Evolutionary conservation across 2,797 vertebrate species (phyloP).

Genomic region (Novumbra hubbsi): DNA sequence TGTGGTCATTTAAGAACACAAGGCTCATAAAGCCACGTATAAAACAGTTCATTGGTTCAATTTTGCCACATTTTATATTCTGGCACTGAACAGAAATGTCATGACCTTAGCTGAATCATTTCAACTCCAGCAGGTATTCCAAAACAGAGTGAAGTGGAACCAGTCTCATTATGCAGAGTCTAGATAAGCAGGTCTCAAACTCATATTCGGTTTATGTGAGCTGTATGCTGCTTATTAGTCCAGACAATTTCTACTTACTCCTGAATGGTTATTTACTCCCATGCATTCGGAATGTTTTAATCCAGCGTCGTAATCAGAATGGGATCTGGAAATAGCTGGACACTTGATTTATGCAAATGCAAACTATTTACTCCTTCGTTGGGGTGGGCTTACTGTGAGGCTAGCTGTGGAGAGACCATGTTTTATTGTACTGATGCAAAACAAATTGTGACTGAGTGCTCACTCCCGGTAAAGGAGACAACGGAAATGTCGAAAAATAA

Average conservation of each 20-base stretch:
- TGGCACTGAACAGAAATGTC: constrained; percentile 27
- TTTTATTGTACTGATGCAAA: constrained; percentile 67
- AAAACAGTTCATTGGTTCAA: constrained; percentile 42
- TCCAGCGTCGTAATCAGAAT: constrained; percentile 5
- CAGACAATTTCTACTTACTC: constrained; percentile 46
- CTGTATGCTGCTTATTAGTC: constrained; percentile 57
- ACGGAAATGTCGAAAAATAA: constrained; percentile 6
- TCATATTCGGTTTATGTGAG: constrained; percentile 31
- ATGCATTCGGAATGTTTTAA: constrained; percentile 38
- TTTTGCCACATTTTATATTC: constrained; percentile 32
- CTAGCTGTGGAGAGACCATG: constrained; percentile 42
- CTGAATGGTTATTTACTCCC: constrained; percentile 59
- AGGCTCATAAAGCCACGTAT: not conserved
- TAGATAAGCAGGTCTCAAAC: constrained; percentile 63
- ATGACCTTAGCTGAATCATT: constrained; percentile 44
- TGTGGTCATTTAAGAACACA: not conserved
- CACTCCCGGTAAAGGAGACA: constrained; percentile 31
- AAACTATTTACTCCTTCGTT: constrained; percentile 58
- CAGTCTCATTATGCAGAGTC: constrained; percentile 55
- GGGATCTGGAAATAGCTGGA: not conserved
- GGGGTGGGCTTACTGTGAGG: constrained; percentile 38
- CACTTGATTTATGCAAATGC: constrained; percentile 53
- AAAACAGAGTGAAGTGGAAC: constrained; percentile 52
- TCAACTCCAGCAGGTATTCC: constrained; percentile 60
- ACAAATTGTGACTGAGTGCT: constrained; percentile 54